Evolutionary conservation across 1,140 invertebrate genomes (phyloP), one percentile per base, ranked within the genome.

Genomic region (Holcopasites calliopsidis): DNA sequence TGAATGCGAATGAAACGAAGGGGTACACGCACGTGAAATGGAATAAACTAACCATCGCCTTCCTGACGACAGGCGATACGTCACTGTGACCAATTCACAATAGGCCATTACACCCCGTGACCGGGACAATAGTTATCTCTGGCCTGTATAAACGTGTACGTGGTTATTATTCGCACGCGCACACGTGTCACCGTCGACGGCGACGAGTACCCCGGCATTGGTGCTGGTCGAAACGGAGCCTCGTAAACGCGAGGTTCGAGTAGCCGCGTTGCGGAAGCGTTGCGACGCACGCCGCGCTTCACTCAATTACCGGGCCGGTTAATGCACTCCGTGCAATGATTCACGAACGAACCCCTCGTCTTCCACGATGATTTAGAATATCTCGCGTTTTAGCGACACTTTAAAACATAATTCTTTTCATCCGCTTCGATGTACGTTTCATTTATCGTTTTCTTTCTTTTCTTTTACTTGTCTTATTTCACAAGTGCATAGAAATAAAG

Each of bases 61-160:
- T 61, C 55, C 76, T 50, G 68, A 78, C 60, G 69, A 79, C 82
- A 79, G 77, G 58, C 80, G 78, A 83, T 85, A 79, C 81, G 81
- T 87, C 81, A 88, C 85, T 82, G 80, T 77, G 80, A 85, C 76
- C 77, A 82, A 85, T 88, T 86, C 85, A 88, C 87, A 87, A 88
- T 88, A 66, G 80, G 66, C 38, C 79, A 82, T 82, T 80, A 81
- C 79, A 71, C 73, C 74, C 64, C 70, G 72, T 44, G 65, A 76
- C 62, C 60, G 74, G 66, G 73, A 82, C 79, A 82, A 82, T 82
- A 76, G 80, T 80, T 82, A 82, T 76, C 78, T 68, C 76, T 78
- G 60, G 78, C 13, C 13, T 55, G 65, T 65, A 47, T 38, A 70
- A 82, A 74, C 79, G 78, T 80, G 78, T 60, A 76, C 55, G 78